Conservation (phyloP, 2,888 invertebrate genomes). For the Dermolepida albohirtum region DNA sequence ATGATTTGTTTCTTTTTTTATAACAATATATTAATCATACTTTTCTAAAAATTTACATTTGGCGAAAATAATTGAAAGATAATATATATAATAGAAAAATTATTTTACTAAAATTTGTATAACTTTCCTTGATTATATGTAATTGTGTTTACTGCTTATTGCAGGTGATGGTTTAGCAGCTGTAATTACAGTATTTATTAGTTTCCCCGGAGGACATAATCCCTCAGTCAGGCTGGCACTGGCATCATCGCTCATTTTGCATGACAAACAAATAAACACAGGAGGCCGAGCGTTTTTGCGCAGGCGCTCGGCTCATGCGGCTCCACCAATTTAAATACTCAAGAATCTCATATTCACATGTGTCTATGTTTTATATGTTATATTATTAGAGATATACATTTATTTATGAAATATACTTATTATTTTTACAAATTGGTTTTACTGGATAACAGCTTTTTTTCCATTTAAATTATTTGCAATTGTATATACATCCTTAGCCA, state of each 20-base stretch:
- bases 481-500: no score
- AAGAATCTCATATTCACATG: conserved; percentile 42
- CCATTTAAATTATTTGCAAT: no score
- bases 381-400: conserved; percentile 55
- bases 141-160: conserved; percentile 41
- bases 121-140: background rate
- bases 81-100: no score
- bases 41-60: no score
- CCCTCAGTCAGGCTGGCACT: conserved; percentile 84
- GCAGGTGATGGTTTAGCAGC: conserved; percentile 86
- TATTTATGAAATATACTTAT: conserved; percentile 58
- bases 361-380: conserved; percentile 59
- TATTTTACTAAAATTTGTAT: no score
- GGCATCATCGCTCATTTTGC: conserved; percentile 82
- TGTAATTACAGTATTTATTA: conserved; percentile 91
- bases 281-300: conserved; percentile 71
- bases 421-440: conserved; percentile 47
- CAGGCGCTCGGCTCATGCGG: conserved; percentile 70
- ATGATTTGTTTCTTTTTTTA: no score
- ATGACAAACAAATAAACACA: conserved; percentile 71
- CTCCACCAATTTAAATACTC: conserved; percentile 61
- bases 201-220: conserved; percentile 85
- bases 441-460: background rate
- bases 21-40: no score
- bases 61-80: no score